Conservation (phyloP, 2,797 vertebrate genomes). For the Silurus aristotelis region DNA sequence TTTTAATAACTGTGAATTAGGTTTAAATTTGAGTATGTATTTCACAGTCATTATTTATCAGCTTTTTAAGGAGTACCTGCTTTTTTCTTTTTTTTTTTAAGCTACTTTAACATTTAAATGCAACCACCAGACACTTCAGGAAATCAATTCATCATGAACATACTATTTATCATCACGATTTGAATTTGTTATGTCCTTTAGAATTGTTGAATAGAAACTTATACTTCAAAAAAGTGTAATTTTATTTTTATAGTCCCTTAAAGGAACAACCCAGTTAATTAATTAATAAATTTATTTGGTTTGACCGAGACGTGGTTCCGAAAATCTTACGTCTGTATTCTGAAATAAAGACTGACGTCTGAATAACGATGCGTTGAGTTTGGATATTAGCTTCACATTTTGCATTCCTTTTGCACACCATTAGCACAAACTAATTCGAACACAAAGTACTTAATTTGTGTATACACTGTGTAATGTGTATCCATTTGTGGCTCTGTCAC, state of each 20-base stretch:
- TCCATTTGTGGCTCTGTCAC: slow-evolving; percentile 20
- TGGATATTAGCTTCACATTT: background rate
- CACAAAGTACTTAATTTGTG: slow-evolving; percentile 36
- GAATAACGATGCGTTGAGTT: background rate
- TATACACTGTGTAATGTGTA: slow-evolving; percentile 22
- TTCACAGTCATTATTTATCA: background rate
- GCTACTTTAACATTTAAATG: background rate
- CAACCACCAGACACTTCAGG: background rate
- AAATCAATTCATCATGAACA: background rate
- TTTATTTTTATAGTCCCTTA: background rate
- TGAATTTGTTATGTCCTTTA: background rate
- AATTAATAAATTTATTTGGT: background rate
- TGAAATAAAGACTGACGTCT: background rate
- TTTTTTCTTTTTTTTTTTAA: background rate
- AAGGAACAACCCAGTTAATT: background rate
- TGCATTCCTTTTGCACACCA: background rate
- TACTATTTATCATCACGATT: background rate
- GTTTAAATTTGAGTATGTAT: background rate
- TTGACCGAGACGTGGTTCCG: background rate
- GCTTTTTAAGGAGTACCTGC: background rate
- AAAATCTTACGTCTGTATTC: background rate
- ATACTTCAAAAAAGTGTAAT: background rate
- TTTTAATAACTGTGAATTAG: background rate
- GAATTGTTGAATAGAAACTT: background rate
- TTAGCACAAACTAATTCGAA: background rate